These are phyloP conservation scores for Ariopsis seemanni DNA, from an alignment of 2,113 vertebrate species.

Conservation along the genomic window DNA sequence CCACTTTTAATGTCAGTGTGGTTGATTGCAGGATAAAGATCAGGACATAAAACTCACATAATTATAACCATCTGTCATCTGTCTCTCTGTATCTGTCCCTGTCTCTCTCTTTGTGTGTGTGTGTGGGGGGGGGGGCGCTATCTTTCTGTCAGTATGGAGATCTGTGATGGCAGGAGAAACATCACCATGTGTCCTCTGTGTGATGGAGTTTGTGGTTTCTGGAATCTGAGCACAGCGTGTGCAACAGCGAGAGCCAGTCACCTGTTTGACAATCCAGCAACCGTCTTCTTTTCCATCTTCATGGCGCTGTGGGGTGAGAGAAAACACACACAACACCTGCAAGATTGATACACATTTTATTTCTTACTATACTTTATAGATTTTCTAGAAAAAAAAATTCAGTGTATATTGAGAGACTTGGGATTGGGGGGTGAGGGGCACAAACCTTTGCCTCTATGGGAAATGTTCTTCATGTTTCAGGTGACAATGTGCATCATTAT, in stretches of 20 bases:
- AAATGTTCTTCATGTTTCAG: background rate
- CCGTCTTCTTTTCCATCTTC: slow-evolving; percentile 97
- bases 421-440: too few relatives aligned
- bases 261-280: slow-evolving; percentile 96
- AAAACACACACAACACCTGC: background rate
- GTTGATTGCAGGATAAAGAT: too few relatives aligned
- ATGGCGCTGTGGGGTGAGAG: slow-evolving; percentile 97
- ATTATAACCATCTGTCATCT: background rate
- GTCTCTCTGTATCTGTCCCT: background rate
- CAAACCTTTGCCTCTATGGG: too few relatives aligned
- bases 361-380: too few relatives aligned
- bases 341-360: background rate
- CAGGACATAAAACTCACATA: background rate
- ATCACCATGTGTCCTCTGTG: slow-evolving; percentile 98
- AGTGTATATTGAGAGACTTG: too few relatives aligned
- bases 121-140: too few relatives aligned
- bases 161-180: slow-evolving; percentile 88
- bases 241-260: slow-evolving; percentile 92
- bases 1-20: too few relatives aligned
- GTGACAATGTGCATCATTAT: background rate
- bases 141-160: slow-evolving; percentile 85
- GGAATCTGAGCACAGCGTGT: slow-evolving; percentile 90
- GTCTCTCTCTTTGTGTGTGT: background rate
- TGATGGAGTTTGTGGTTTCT: slow-evolving; percentile 92
- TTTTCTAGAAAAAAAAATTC: too few relatives aligned